Evolutionary conservation across 2,113 vertebrate genomes (phyloP), one percentile per base, ranked within the genome.

Genomic region (Gasterosteus nipponicus): DNA sequence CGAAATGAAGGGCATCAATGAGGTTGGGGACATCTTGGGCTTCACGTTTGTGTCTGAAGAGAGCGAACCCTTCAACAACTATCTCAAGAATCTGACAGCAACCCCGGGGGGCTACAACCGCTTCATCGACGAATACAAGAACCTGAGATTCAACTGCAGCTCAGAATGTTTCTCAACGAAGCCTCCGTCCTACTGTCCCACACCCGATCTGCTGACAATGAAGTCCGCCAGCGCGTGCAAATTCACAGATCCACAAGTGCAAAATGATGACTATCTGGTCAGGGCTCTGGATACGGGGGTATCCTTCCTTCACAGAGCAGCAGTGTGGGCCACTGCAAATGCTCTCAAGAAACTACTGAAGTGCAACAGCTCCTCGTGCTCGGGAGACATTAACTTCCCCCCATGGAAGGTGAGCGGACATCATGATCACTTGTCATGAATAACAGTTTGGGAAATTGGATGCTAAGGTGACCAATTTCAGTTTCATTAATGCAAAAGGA

Each of bases 41-140:
- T 85, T 92, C 3, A 86, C 47, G 2, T 93, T 94, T 58, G 72
- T 85, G 39, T 47, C 79, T 18, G 69, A 77, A 4, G 22, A 56
- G 10, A 92, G 70, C 58, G 31, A 83, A 58, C 86, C 90, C 2
- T 93, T 94, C 78, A 41, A 77, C 18, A 42, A 87, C 35, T 92
- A 88, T 76, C 75, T 94, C 10, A 67, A 77, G 62, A 90, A 91
- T 62, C 79, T 94, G 3, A 73, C 42, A 47, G 44, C 69, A 26
- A 51, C 62, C 10, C 83, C 86, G 6, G 89, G 86, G 7, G 75
- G 89, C 9, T 67, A 74, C 56, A 94, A 94, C 77, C 46, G 58
- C 38, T 93, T 92, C 38, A 87, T 94, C 54, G 80, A 93, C 62
- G 64, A 93, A 53, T 94, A 94, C 81, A 92, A 88, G 66, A 72